Conservation (phyloP, 2,113 vertebrate species). For the Ranitomeya variabilis region DNA sequence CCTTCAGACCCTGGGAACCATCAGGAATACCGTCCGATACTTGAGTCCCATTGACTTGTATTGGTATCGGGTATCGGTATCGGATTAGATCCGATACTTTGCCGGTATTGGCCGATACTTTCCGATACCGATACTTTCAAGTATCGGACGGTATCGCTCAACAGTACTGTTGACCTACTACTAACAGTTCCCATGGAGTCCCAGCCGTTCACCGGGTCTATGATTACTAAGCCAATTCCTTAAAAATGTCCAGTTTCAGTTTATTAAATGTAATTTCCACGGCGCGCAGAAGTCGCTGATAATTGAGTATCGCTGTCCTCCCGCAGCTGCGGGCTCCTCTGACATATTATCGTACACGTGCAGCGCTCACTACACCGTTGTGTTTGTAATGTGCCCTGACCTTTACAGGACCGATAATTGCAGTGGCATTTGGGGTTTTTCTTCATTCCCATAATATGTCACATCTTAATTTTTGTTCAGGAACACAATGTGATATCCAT, state of each 20-base stretch:
- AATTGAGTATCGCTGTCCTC: not conserved
- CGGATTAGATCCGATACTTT: too few relatives aligned
- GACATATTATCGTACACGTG: not conserved
- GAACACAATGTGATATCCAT: not conserved
- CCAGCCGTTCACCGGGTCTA: not conserved
- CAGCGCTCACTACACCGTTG: not conserved
- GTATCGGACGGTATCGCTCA: too few relatives aligned
- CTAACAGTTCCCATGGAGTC: not conserved
- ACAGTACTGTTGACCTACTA: too few relatives aligned
- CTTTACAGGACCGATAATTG: slow-evolving; percentile 39
- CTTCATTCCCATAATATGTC: slow-evolving; percentile 29
- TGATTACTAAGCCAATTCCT: not conserved
- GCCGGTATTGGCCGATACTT: too few relatives aligned
- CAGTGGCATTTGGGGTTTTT: slow-evolving; percentile 39
- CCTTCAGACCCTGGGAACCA: too few relatives aligned
- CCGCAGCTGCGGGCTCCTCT: slow-evolving; percentile 15
- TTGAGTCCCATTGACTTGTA: too few relatives aligned
- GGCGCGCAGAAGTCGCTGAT: not conserved
- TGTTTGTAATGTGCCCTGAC: slow-evolving; percentile 34
- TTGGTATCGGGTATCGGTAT: too few relatives aligned
- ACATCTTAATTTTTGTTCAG: slow-evolving; percentile 24
- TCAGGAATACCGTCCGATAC: too few relatives aligned
- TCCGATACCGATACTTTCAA: too few relatives aligned
- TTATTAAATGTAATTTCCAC: not conserved
- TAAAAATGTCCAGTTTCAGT: not conserved